phyloP scores from a whole-genome alignment of 2,797 vertebrate species.

The Leptodactylus fallax region DNA sequence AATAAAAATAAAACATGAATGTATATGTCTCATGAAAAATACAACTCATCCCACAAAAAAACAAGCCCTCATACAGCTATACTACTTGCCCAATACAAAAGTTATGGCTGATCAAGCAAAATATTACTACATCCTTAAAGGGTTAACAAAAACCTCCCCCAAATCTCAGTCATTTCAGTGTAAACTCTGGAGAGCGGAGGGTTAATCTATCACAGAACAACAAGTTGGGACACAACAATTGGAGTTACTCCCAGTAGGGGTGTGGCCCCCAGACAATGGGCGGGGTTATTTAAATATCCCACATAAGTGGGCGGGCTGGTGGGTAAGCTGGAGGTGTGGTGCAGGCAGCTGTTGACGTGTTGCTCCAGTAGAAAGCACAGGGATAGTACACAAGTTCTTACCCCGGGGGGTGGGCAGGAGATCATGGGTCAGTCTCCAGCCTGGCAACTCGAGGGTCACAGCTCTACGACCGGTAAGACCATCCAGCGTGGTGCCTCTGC shows the following conservation, averaged over 20 bases:
- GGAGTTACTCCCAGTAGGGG: slow-evolving; percentile 3
- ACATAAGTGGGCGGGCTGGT: background rate
- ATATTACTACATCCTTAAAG: background rate
- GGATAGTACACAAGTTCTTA: background rate
- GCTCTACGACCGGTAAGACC: slow-evolving; percentile 52
- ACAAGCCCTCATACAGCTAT: background rate
- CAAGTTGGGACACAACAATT: background rate
- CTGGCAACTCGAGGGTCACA: slow-evolving; percentile 11
- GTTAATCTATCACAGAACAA: background rate
- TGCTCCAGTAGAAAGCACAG: slow-evolving; percentile 14
- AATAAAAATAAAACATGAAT: too few species aligned
- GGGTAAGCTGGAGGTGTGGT: background rate
- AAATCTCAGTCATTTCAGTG: background rate
- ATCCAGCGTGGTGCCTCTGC: too few species aligned
- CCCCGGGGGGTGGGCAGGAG: slow-evolving; percentile 4
- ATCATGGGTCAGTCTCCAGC: slow-evolving; percentile 24
- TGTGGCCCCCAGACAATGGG: background rate
- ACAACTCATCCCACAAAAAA: background rate
- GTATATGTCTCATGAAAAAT: background rate
- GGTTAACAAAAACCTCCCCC: background rate
- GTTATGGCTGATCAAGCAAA: background rate
- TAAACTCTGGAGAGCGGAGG: background rate
- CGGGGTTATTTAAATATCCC: background rate
- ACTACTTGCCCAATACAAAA: background rate
- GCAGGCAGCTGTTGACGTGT: slow-evolving; percentile 53